phyloP scores from a whole-genome alignment of 1,140 invertebrate genomes.

The Magallana gigas region DNA sequence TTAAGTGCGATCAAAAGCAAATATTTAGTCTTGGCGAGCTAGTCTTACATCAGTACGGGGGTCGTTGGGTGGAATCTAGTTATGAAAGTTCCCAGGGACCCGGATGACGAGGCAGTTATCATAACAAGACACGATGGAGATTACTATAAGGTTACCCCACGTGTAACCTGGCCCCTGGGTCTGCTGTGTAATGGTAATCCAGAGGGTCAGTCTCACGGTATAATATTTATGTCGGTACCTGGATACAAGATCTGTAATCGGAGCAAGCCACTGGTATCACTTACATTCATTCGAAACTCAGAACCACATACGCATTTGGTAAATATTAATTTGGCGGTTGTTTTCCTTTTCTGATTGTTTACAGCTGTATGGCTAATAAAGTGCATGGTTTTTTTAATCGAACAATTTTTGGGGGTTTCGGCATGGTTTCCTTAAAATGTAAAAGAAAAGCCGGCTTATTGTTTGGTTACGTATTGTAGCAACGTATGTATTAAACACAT shows the following conservation, averaged over 20 bases:
- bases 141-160: not conserved
- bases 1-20: conserved; percentile 11
- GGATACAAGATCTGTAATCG: too few species aligned
- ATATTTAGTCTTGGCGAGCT: conserved; percentile 1
- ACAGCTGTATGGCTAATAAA: too few species aligned
- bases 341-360: too few species aligned
- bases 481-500: too few species aligned
- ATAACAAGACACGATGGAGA: not conserved
- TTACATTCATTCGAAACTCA: not conserved
- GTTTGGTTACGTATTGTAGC: too few species aligned
- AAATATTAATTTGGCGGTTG: too few species aligned
- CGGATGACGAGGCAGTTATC: not conserved
- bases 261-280: not conserved
- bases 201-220: not conserved
- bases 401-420: too few species aligned
- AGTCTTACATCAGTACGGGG: not conserved
- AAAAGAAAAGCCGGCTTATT: too few species aligned
- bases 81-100: not conserved
- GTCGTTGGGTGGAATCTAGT: not conserved
- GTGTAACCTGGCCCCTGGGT: not conserved
- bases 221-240: too few species aligned
- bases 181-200: not conserved
- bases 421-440: too few species aligned
- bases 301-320: too few species aligned
- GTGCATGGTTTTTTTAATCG: too few species aligned